Conservation (phyloP, 2,888 invertebrate species). For the Polydesmus complanatus region DNA sequence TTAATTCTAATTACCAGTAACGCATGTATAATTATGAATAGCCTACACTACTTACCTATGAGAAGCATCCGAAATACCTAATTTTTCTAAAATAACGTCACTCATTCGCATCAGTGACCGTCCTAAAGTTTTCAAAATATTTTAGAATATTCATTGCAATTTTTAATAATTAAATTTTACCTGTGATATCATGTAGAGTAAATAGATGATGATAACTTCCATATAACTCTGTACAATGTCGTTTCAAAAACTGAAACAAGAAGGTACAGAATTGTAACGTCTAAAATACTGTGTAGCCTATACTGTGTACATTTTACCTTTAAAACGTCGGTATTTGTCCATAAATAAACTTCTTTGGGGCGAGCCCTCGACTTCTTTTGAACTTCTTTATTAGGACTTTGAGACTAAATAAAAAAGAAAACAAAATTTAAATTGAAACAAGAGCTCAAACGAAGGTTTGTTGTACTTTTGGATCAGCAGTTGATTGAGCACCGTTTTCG, state of each 20-base stretch:
- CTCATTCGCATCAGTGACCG: conserved; percentile 12
- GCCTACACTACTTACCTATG: conserved; percentile 5
- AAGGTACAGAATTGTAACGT: too few relatives aligned
- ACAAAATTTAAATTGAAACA: too few relatives aligned
- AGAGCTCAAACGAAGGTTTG: too few relatives aligned
- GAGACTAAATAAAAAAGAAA: too few relatives aligned
- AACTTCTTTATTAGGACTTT: background rate
- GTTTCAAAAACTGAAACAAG: conserved; percentile 12
- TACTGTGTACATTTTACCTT: too few relatives aligned
- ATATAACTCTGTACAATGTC: conserved; percentile 13
- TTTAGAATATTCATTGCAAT: too few relatives aligned
- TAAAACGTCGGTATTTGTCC: conserved; percentile 14
- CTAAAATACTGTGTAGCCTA: too few relatives aligned
- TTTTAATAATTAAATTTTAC: background rate
- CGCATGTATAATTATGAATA: background rate
- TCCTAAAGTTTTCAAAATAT: too few relatives aligned
- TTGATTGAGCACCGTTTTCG: too few relatives aligned
- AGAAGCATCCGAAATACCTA: conserved; percentile 8
- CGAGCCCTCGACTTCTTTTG: background rate
- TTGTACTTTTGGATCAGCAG: too few relatives aligned
- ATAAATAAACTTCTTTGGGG: conserved; percentile 11
- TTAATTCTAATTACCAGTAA: too few relatives aligned
- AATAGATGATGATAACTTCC: conserved; percentile 7
- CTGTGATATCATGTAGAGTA: conserved; percentile 13
- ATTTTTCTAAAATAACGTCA: conserved; percentile 11